Conservation (phyloP, 2,113 vertebrate species). For the Xyrauchen texanus region DNA sequence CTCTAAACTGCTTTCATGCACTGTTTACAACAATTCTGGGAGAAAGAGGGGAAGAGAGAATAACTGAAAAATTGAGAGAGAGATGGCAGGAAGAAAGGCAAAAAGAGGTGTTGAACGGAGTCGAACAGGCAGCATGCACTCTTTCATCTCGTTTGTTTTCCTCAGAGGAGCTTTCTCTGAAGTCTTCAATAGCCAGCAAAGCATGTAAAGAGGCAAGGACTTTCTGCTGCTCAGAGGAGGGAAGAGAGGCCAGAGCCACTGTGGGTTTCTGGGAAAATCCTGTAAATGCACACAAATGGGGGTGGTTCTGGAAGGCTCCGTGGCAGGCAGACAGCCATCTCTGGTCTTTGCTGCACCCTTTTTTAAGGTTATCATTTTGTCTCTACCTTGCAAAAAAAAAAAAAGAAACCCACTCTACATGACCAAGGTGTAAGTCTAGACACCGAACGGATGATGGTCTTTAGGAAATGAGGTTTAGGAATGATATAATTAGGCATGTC, state of each 20-base stretch:
- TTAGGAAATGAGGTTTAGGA: neutral
- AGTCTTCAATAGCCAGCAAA: conserved; percentile 62
- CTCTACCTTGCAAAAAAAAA: conserved; percentile 9
- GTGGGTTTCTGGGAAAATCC: conserved; percentile 57
- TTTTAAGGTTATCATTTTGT: conserved; percentile 47
- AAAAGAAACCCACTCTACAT: conserved; percentile 7
- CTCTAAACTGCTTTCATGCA: conserved; percentile 58
- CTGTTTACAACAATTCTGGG: conserved; percentile 53
- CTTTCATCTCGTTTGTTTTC: conserved; percentile 59
- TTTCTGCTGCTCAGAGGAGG: conserved; percentile 45
- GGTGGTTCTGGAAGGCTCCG: conserved; percentile 51
- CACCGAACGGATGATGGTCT: neutral
- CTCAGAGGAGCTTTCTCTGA: conserved; percentile 60
- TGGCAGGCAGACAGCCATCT: conserved; percentile 50
- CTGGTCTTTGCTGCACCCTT: conserved; percentile 50
- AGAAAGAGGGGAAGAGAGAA: conserved; percentile 43
- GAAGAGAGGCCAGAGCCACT: conserved; percentile 50
- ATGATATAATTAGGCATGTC: neutral
- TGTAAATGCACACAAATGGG: conserved; percentile 61
- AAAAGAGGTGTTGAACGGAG: conserved; percentile 48
- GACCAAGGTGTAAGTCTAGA: neutral
- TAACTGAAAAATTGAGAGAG: conserved; percentile 39
- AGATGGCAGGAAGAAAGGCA: conserved; percentile 14
- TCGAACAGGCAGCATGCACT: conserved; percentile 5
- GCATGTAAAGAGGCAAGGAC: conserved; percentile 57